phyloP scores from a whole-genome alignment of 2,113 vertebrate genomes.

The Camarhynchus parvulus region DNA sequence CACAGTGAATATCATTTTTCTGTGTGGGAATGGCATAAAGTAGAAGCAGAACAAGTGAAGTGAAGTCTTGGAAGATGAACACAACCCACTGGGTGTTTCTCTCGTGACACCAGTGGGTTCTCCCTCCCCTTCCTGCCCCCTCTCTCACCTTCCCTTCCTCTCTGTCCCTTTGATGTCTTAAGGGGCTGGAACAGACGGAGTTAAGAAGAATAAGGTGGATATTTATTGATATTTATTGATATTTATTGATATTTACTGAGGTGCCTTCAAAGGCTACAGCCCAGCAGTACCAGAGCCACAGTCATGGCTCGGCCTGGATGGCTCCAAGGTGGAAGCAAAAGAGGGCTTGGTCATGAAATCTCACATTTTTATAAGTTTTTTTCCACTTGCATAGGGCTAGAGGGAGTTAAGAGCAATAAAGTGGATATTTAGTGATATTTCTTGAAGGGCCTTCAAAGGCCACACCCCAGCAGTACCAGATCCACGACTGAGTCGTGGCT shows the following conservation, averaged over 20 bases:
- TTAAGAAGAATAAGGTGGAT: not conserved
- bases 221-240: too few relatives aligned
- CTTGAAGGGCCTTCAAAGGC: too few relatives aligned
- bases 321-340: too few relatives aligned
- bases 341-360: not conserved
- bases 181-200: not conserved
- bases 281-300: too few relatives aligned
- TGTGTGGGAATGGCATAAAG: slow-evolving; percentile 8
- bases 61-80: not conserved
- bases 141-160: not conserved
- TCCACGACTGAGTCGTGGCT: too few relatives aligned
- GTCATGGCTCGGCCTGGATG: too few relatives aligned
- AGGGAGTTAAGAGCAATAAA: too few relatives aligned
- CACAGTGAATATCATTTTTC: slow-evolving; percentile 26
- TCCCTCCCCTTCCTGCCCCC: not conserved
- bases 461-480: too few relatives aligned
- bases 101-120: not conserved
- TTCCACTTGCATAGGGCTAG: not conserved
- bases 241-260: too few relatives aligned
- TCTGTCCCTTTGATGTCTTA: not conserved
- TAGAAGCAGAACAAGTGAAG: not conserved
- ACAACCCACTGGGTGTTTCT: not conserved
- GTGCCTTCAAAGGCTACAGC: too few relatives aligned
- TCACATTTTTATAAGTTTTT: not conserved
- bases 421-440: too few relatives aligned